phyloP scores from a whole-genome alignment of 2,113 vertebrate genomes.

The Tauraco erythrolophus region DNA sequence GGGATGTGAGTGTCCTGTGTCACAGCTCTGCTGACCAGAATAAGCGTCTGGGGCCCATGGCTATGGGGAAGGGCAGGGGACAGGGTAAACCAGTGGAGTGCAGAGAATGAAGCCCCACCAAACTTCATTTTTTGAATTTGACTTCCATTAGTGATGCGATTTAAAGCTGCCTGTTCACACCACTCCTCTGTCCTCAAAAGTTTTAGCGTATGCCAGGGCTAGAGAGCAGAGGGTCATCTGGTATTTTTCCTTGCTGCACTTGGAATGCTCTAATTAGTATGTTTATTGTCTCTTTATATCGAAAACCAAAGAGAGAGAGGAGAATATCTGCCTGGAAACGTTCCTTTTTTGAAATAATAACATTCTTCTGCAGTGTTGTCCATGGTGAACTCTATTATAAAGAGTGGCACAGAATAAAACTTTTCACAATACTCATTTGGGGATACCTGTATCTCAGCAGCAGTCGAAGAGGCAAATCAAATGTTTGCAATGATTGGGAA shows the following conservation, averaged over 20 bases:
- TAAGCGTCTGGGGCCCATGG: background rate
- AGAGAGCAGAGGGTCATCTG: background rate
- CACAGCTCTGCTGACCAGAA: background rate
- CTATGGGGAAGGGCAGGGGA: background rate
- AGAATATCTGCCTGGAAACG: background rate
- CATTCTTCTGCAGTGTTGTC: background rate
- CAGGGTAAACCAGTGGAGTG: background rate
- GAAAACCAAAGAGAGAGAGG: background rate
- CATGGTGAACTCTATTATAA: background rate
- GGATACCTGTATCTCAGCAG: constrained; percentile 21
- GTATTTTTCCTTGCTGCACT: background rate
- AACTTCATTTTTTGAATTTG: background rate
- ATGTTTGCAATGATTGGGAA: background rate
- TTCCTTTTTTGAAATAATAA: background rate
- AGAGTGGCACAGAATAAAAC: background rate
- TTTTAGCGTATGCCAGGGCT: background rate
- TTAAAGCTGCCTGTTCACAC: background rate
- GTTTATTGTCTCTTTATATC: background rate
- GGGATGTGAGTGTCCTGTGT: background rate
- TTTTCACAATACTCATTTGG: background rate
- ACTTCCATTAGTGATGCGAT: background rate
- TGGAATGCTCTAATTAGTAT: background rate
- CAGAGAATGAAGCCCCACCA: background rate
- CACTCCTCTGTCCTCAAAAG: background rate
- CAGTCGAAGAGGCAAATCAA: constrained; percentile 8